Evolutionary conservation across 2,888 invertebrate species (phyloP).

Genomic region (Phalangium opilio): DNA sequence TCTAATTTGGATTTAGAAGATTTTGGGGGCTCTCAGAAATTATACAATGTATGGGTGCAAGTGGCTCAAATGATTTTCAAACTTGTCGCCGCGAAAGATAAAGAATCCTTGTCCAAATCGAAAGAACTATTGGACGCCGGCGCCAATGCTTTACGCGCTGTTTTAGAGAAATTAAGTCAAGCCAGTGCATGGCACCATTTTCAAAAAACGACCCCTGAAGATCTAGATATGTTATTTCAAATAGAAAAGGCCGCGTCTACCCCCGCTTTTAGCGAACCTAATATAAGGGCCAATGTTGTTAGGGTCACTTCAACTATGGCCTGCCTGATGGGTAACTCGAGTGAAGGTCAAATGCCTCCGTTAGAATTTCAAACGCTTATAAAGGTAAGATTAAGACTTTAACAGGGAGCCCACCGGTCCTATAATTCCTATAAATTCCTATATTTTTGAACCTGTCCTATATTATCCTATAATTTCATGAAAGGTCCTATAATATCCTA

Average conservation of each 20-base stretch:
- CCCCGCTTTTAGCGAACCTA: slow-evolving; percentile 13
- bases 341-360: slow-evolving; percentile 1
- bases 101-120: too few relatives aligned
- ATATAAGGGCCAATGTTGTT: slow-evolving; percentile 24
- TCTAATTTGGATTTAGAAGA: slow-evolving; percentile 44
- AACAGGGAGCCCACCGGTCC: too few relatives aligned
- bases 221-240: slow-evolving; percentile 26
- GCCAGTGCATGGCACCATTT: slow-evolving; percentile 27
- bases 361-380: too few relatives aligned
- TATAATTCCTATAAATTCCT: too few relatives aligned
- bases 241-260: slow-evolving; percentile 23
- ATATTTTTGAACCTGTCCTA: too few relatives aligned
- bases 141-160: slow-evolving; percentile 57
- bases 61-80: slow-evolving; percentile 47
- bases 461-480: too few relatives aligned
- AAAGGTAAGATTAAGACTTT: too few relatives aligned
- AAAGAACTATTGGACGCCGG: slow-evolving; percentile 45
- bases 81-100: slow-evolving; percentile 27
- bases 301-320: slow-evolving; percentile 24
- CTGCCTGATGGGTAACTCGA: slow-evolving; percentile 15
- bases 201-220: slow-evolving; percentile 22
- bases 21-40: slow-evolving; percentile 41
- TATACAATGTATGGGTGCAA: slow-evolving; percentile 44
- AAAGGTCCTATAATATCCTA: too few relatives aligned
- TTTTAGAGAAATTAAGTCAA: slow-evolving; percentile 47